These are phyloP conservation scores for Formica exsecta DNA, from an alignment of 1,140 invertebrate genomes.

Conservation along the genomic window DNA sequence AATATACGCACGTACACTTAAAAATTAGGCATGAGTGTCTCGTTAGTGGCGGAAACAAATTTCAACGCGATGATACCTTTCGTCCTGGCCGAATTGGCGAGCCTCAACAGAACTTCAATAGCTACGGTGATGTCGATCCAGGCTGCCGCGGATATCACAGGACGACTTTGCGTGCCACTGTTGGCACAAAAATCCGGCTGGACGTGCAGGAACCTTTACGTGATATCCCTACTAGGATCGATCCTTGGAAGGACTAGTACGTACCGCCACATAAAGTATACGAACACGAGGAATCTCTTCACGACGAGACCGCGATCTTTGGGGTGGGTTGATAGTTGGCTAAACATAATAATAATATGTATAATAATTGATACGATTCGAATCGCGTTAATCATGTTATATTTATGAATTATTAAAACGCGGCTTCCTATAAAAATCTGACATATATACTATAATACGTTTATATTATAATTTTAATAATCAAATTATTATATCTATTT, in stretches of 20 bases:
- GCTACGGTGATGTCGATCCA: conserved; percentile 81
- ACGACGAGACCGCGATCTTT: conserved; percentile 25
- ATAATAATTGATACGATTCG: background rate
- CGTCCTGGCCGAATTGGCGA: conserved; percentile 79
- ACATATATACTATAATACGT: background rate
- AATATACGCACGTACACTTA: background rate
- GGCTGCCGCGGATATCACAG: conserved; percentile 79
- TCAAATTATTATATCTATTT: background rate
- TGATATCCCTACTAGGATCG: conserved; percentile 80
- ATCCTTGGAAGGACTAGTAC: conserved; percentile 81
- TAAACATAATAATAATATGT: background rate
- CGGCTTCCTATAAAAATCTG: background rate
- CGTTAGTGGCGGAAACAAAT: conserved; percentile 76
- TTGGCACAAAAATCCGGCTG: conserved; percentile 75
- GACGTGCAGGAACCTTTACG: conserved; percentile 80
- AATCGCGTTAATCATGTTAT: background rate
- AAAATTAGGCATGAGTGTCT: conserved; percentile 69
- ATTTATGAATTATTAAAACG: background rate
- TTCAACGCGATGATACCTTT: conserved; percentile 82
- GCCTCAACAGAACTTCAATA: conserved; percentile 76
- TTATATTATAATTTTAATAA: background rate
- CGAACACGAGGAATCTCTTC: conserved; percentile 63
- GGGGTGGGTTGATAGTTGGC: conserved; percentile 64
- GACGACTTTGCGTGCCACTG: conserved; percentile 81
- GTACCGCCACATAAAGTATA: conserved; percentile 67